Base-by-base conservation (phyloP, 2,113 vertebrate genomes). In the Lycaon pictus region DNA sequence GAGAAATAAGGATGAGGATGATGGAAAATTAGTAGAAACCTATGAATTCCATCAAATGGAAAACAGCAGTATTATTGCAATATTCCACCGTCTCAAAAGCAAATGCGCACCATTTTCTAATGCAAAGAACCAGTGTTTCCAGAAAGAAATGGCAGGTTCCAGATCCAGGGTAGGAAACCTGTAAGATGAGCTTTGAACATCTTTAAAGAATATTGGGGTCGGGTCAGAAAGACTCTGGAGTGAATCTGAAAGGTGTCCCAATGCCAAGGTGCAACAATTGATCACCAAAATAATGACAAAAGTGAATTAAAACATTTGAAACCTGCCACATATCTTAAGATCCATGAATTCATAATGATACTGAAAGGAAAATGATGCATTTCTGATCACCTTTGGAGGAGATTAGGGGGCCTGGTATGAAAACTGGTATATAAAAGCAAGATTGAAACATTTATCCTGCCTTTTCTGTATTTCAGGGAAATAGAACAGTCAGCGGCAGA, bases 381-480 rank as follows among this genome's bases (percentile, higher is more conserved):
- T 86, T 86, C 3, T 32, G 55, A 55, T 81, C 29, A 96, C 48
- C 7, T 72, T 22, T 74, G 65, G 55, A 51, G 63, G 82, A 86
- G 63, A 74, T 19, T 32, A 74, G 10, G 29, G 35, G 2, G 83
- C 12, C 6, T 23, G 13, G 6, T 58, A 58, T 71, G 23, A 94
- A 94, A 94, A 74, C 0, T 25, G 27, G 27, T 93, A 88, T 83
- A 63, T 35, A 85, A 69, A 86, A 65, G 2, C 63, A 80, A 71
- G 72, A 74, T 72, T 43, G 16, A 84, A 91, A 71, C 55, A 85
- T 85, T 89, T 90, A 85, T 37, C n/a, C 23, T 87, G 56, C 12
- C n/a, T 90, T 86, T 93, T 81, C 35, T 56, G 23, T 11, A 91
- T 81, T 91, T 74, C 35, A 29, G 56, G 55, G 72, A 80, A 94